Evolutionary conservation across 2,888 invertebrate genomes (phyloP).

Genomic region (Tetheella fluctuosa): DNA sequence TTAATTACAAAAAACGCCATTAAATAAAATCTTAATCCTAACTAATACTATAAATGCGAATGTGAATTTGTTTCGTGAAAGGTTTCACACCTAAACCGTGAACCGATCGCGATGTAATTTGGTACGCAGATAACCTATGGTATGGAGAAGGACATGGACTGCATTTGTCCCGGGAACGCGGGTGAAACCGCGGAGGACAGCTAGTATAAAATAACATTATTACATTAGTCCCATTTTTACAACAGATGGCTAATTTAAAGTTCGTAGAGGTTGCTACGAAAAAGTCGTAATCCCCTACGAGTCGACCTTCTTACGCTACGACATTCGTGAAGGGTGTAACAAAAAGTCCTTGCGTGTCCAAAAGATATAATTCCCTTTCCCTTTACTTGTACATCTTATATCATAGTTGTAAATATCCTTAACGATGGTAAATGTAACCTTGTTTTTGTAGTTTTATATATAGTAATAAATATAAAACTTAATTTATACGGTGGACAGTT

Average conservation of each 20-base stretch:
- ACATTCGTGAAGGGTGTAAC: neutral
- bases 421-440: neutral
- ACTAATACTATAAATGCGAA: too few species aligned
- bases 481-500: neutral
- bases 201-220: too few species aligned
- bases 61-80: too few species aligned
- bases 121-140: too few species aligned
- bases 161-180: too few species aligned
- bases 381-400: neutral
- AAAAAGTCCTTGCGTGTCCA: neutral
- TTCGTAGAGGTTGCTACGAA: slow-evolving; percentile 7
- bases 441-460: neutral
- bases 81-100: too few species aligned
- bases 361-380: neutral
- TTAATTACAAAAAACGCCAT: too few species aligned
- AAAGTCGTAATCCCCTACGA: neutral
- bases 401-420: neutral
- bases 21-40: too few species aligned
- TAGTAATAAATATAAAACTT: neutral
- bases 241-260: neutral
- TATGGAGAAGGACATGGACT: too few species aligned
- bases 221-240: neutral
- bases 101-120: too few species aligned
- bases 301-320: neutral
- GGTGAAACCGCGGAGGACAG: too few species aligned